Evolutionary conservation across 2,797 vertebrate species (phyloP).

Genomic region (Rhinatrema bivittatum): DNA sequence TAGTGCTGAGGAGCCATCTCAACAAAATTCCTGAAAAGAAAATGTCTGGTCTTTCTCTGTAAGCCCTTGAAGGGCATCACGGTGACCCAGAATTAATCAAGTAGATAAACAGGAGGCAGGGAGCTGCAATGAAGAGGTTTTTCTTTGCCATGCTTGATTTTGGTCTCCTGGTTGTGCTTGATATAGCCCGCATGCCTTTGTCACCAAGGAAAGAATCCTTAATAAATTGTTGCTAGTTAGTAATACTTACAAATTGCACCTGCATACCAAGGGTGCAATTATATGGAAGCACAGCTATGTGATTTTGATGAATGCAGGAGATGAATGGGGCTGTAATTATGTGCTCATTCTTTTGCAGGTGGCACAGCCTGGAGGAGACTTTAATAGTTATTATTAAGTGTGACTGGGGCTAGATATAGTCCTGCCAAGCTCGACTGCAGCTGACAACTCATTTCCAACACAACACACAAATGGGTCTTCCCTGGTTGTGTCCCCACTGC

Average conservation of each 20-base stretch:
- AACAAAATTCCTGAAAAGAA: too few relatives aligned
- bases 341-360: conserved; percentile 13
- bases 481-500: neutral
- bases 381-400: conserved; percentile 30
- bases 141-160: too few relatives aligned
- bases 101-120: too few relatives aligned
- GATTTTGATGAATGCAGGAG: conserved; percentile 8
- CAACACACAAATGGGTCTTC: neutral
- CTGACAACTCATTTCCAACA: conserved; percentile 7
- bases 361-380: conserved; percentile 19
- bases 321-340: conserved; percentile 26
- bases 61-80: too few relatives aligned
- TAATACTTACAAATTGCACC: neutral
- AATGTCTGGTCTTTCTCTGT: too few relatives aligned
- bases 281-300: conserved; percentile 4
- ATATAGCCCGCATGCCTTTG: neutral
- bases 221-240: conserved; percentile 2
- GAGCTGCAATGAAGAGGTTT: too few relatives aligned
- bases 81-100: neutral
- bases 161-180: neutral
- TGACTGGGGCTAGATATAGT: conserved; percentile 3
- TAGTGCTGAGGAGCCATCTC: too few relatives aligned
- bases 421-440: conserved; percentile 6
- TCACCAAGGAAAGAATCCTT: neutral
- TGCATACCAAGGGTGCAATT: conserved; percentile 17